Evolutionary conservation across 1,140 invertebrate species (phyloP).

Genomic region (Teleogryllus occipitalis): DNA sequence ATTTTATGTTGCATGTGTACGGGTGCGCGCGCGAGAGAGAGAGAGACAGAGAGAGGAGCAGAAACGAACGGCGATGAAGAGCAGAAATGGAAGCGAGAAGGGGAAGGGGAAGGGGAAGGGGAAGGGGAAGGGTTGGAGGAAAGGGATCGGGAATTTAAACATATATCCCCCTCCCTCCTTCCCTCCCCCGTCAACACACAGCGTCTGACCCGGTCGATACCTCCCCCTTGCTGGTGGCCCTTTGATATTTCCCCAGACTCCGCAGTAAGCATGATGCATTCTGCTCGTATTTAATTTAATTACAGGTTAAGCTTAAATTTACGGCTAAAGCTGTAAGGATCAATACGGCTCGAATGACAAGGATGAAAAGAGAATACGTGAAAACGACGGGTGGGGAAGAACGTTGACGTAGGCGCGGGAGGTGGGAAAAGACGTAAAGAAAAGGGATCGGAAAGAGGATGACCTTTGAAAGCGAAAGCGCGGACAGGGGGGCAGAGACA

Average conservation of each 20-base stretch:
- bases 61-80: no score
- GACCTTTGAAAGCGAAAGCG: no score
- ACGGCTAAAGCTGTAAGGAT: background rate
- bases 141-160: background rate
- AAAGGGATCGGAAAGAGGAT: no score
- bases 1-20: background rate
- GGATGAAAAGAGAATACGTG: background rate
- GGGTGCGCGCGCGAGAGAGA: background rate
- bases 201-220: background rate
- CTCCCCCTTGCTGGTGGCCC: background rate
- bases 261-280: background rate
- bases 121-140: no score
- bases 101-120: background rate
- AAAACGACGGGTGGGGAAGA: background rate
- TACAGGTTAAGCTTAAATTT: conserved; percentile 1
- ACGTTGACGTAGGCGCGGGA: no score
- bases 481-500: no score
- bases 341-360: background rate
- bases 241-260: background rate
- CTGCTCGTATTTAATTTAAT: conserved; percentile 2
- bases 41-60: background rate
- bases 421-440: no score
- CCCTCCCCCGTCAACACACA: background rate
- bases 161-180: background rate
- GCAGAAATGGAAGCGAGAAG: background rate